Evolutionary conservation across 1,140 invertebrate species (phyloP).

Genomic region (Adelges cooleyi): DNA sequence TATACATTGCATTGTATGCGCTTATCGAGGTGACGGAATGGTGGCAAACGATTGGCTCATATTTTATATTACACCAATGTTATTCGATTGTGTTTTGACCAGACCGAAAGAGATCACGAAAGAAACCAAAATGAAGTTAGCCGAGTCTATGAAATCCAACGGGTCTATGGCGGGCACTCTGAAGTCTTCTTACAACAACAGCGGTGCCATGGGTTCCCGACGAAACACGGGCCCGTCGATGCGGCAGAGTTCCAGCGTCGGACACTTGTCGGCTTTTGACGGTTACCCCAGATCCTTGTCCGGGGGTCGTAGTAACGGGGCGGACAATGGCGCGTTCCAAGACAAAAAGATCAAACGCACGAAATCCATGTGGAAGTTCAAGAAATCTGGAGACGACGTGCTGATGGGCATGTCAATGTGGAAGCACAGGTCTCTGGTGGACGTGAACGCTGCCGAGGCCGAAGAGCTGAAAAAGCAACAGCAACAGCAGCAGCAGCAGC

Average conservation of each 20-base stretch:
- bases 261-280: constrained; percentile 31
- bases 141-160: no score
- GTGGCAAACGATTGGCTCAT: no score
- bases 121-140: no score
- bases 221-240: constrained; percentile 32
- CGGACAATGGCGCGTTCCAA: constrained; percentile 30
- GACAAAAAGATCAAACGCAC: constrained; percentile 53
- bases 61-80: no score
- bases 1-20: no score
- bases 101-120: no score
- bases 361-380: constrained; percentile 70
- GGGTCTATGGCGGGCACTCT: neutral
- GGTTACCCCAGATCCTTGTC: neutral
- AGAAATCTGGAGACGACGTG: constrained; percentile 54
- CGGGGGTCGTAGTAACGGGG: no score
- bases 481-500: constrained; percentile 33
- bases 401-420: constrained; percentile 72
- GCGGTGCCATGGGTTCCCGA: neutral
- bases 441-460: constrained; percentile 45
- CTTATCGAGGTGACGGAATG: no score
- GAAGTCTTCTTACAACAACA: constrained; percentile 1
- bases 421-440: constrained; percentile 70
- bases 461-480: constrained; percentile 37
- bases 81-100: no score
- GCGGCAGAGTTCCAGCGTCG: constrained; percentile 33